Evolutionary conservation across 2,797 vertebrate genomes (phyloP).

Genomic region (Parotocinclus haroldoi): DNA sequence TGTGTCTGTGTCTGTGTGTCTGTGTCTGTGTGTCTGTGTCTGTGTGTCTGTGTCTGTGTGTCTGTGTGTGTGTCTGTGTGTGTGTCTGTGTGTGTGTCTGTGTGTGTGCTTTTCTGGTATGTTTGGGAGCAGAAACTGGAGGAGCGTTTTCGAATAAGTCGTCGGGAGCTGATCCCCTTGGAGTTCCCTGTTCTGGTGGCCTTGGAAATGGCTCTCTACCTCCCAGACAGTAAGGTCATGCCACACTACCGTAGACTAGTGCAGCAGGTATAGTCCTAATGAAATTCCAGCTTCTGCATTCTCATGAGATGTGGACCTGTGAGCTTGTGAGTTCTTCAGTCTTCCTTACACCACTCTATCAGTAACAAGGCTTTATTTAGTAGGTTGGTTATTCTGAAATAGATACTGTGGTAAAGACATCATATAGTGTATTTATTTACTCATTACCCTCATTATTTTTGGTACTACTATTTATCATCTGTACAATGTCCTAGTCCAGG

Average conservation of each 20-base stretch:
- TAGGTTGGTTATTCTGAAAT: slow-evolving; percentile 1
- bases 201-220: slow-evolving; percentile 95
- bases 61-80: background rate
- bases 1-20: too few relatives aligned
- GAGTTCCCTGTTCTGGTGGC: slow-evolving; percentile 95
- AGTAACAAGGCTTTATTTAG: background rate
- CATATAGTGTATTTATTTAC: background rate
- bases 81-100: too few relatives aligned
- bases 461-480: background rate
- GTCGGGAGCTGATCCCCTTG: slow-evolving; percentile 87
- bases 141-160: slow-evolving; percentile 92
- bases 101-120: background rate
- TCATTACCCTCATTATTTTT: background rate
- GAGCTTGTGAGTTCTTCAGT: slow-evolving; percentile 13
- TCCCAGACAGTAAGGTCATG: slow-evolving; percentile 94
- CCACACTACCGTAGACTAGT: slow-evolving; percentile 93
- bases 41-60: too few relatives aligned
- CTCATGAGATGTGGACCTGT: background rate
- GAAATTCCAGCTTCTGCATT: background rate
- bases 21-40: too few relatives aligned
- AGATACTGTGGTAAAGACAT: slow-evolving; percentile 5
- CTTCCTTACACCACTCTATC: slow-evolving; percentile 18
- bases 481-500: background rate
- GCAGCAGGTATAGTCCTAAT: slow-evolving; percentile 74
- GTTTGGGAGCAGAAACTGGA: slow-evolving; percentile 82